Evolutionary conservation across 2,888 invertebrate species (phyloP), one percentile per base, ranked within the genome.

Genomic region (Andricus quercusramuli): DNA sequence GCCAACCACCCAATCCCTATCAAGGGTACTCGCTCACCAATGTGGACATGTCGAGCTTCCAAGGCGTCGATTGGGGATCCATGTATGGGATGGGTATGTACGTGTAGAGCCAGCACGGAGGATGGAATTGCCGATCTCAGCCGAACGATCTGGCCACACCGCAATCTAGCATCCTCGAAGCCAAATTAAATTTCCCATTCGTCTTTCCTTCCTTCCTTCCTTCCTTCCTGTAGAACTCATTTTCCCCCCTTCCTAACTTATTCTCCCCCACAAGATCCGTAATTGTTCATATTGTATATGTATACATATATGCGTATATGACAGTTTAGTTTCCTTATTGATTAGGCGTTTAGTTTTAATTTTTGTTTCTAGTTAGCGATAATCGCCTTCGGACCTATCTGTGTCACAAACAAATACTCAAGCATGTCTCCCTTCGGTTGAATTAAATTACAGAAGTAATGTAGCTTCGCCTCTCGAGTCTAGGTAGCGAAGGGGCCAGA

Each of bases 71-170:
- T 93, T 97, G 97, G 97, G 96, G 96, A 90, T 96, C 96, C 89
- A 96, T 97, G 96, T 98, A 98, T 93, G 97, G 97, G 90, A 97
- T 97, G 94, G 97, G 97, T 93, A 97, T 97, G 97, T 97, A 97
- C 94, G 97, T 97, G 93, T 96, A 95, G 56, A 59, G 37, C 29
- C 37, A 74, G n/a, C 32, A 32, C 37, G 56, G 74, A 74, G 74
- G 56, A 74, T 74, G 56, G 56, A 56, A 20, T 74, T 74, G 74
- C 74, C 51, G 74, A 74, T 74, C 74, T 74, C 74, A 74, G 56
- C 74, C 56, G 20, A 56, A 56, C 74, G 74, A 74, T 74, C 56
- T 51, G 74, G 74, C 56, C 74, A 37, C 29, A 74, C 74, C 56
- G 74, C 74, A 51, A 74, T 74, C 74, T 74, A 74, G 74, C 74